Evolutionary conservation across 2,888 invertebrate species (phyloP), one percentile per base, ranked within the genome.

Genomic region (Parthenolecanium corni): DNA sequence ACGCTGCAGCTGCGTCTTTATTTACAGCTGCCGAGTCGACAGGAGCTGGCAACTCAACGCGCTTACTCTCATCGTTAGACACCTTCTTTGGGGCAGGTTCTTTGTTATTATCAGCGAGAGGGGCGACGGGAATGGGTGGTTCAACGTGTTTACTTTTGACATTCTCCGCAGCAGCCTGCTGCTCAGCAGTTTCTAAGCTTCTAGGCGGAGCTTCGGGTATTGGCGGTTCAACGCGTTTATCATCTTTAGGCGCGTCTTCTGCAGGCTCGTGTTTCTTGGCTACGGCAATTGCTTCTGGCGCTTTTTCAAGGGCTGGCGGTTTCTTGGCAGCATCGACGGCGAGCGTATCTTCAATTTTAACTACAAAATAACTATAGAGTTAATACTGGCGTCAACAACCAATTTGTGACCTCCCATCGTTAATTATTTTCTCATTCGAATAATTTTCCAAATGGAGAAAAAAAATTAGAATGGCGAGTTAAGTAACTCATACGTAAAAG

Each of bases 211-310:
- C 64, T 3, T 64, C 16, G 1, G 65, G 65, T 21, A 66, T 16
- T 12, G 64, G 66, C 31, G 65, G 65, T 62, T 65, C 65, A 20
- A 65, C 20, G 46, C 63, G 49, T 58, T 64, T 66, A 42, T 67
- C 56, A 58, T 65, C 57, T 49, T 58, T 53, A 1, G 38, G 31
- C 31, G 4, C 5, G 31, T 9, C 31, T 9, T 31, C 31, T 6
- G 4, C 31, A 14, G 21, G 21, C 14, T 31, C 31, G 25, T 24
- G 18, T 18, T 52, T 31, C 31, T 52, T n/a, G 51, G 18, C 51
- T 16, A 3, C n/a, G 14, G 52, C 2, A 14, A 12, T 38, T 12
- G 38, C 12, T 38, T 44, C 44, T 4, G 4, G 6, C 16, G 44
- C 44, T 44, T 16, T 44, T 3, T 5, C 31, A 0, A 16, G 11